phyloP scores from a whole-genome alignment of 2,113 vertebrate species.

The western clawed frog (Xenopus tropicalis) region UCB_Xtro_10.0 CM004445.2:52799501-52800000 shows the following conservation, averaged over 20 bases:
- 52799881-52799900: too few species aligned
- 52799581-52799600: conserved; percentile 3
- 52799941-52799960: neutral
- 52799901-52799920: too few species aligned
- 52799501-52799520: too few species aligned
- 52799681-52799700: neutral
- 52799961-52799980: neutral
- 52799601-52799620: conserved; percentile 2
- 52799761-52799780: neutral
- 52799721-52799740: conserved; percentile 21
- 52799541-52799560: conserved; percentile 15
- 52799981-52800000: neutral
- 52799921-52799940: neutral
- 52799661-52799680: conserved; percentile 7
- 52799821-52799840: too few species aligned
- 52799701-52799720: neutral
- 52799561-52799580: conserved; percentile 22
- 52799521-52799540: too few species aligned
- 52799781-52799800: too few species aligned
- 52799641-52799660: neutral
- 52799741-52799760: neutral
- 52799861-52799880: too few species aligned
- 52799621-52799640: conserved; percentile 25
- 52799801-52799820: too few species aligned
- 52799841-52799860: too few species aligned